Evolutionary conservation across 2,113 vertebrate species (phyloP), one percentile per base, ranked within the genome.

Genomic region (Toxotes chatareus): DNA sequence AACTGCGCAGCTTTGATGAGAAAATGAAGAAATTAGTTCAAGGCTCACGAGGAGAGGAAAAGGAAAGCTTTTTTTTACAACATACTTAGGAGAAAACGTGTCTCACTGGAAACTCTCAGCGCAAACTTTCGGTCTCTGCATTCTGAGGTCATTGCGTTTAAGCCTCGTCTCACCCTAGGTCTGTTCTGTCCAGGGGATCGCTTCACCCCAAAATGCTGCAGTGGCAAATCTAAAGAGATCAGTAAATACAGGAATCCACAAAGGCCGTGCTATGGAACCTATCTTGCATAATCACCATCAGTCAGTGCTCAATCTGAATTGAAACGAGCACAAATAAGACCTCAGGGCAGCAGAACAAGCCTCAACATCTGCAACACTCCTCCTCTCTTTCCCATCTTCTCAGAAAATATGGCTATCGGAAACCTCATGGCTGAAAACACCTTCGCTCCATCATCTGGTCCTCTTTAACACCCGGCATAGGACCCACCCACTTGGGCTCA

Each of bases 381-480:
- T 82, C 40, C 51, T 72, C 65, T 88, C 36, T 84, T 87, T 1
- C 83, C 77, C 65, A 57, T 87, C 73, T 72, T 82, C 63, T 74
- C 56, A 84, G 59, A 86, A 88, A 61, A 27, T 68, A 59, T 40
- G 56, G 69, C 53, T 31, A 79, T 87, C 70, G 16, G 80, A 92
- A 91, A 84, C 63, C 74, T 55, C 16, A 59, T 56, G 19, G 64
- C 68, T 71, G 60, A 89, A 89, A 88, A 82, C 75, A 76, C 84
- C 77, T 86, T 80, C 11, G 16, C 46, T 55, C 60, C 71, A 51
- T 94, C 91, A 92, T 91, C 91, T 92, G 93, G 83, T 92, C 82
- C 84, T 91, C 84, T 59, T 93, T 89, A 91, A 79, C 84, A 82
- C 81, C 67, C 34, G 17, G 13, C 74, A 47, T 19, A 40, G 46